Base-by-base conservation (phyloP, 2,113 vertebrate species). In the Sinocyclocheilus grahami region DNA sequence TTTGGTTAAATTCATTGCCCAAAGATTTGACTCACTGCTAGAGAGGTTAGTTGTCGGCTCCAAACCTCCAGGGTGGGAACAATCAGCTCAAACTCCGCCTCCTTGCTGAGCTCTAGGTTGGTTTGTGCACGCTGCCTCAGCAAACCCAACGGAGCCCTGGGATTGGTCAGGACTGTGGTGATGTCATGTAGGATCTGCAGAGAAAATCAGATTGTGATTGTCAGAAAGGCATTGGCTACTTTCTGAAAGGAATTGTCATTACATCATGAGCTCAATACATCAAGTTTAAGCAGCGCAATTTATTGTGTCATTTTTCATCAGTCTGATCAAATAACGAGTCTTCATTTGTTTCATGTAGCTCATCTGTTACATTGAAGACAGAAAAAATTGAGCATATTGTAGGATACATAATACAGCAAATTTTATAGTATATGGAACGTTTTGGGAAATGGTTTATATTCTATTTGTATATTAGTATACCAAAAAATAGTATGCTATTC, bases 41-140 rank as follows among this genome's bases (percentile, higher is more conserved):
- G 86, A 3, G 95, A 94, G 74, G 86, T 72, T 3, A 97, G 94
- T 83, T 98, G 96, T 69, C 95, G 95, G 67, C 96, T 95, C 97
- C 97, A 98, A 90, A 95, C 90, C 86, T 96, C 95, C 91, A 98
- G 82, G 0, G 95, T 93, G 0, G 94, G 94, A 3, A 96, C 88
- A 46, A 98, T 93, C 82, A 94, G 91, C 80, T 96, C 94, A 92
- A 95, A 96, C 71, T 93, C 94, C 74, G 90, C 87, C 16, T 84
- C 91, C 46, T 91, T 90, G 10, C 24, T 6, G 1, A 84, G 48
- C 33, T 87, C 86, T 37, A 91, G 87, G 27, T 30, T 24, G 0
- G 4, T n/a, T 33, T 85, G 89, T 67, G 91, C 93, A 77, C 91
- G 94, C 82, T 89, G 89, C 58, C 90, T 94, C 88, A 90, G 94